Evolutionary conservation across 2,888 invertebrate species (phyloP), one percentile per base, ranked within the genome.

Genomic region (Molorchus minor): DNA sequence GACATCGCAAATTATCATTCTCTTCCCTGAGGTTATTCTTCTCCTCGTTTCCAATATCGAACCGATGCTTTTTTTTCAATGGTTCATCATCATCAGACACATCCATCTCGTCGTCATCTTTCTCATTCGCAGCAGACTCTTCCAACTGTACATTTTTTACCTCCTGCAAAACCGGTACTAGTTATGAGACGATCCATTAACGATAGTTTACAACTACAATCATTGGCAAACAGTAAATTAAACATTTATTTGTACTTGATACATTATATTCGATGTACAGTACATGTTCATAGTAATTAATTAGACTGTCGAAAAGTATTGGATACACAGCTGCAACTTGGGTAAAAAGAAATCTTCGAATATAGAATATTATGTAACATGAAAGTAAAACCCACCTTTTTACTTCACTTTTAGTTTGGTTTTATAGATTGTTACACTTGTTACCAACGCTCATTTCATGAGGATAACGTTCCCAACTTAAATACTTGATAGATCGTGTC

Each of bases 1-100:
- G 94, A 80, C 95, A 96, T 61, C 91, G 87, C 21, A 97, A 83
- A 68, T 91, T 92, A 72, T 96, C 95, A 77, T 96, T 96, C 78
- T 97, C 96, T 62, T 92, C 91, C 86, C 91, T 82, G 4, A 84
- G 70, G 29, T 66, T 73, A 21, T 75, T 73, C 33, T 70, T 71
- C 47, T 76, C 75, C 41, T 73, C 75, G 19, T 49, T 63, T 10
- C 60, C 68, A 52, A 58, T 56, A 35, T 72, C 74, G 38, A 40
- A 65, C 30, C 53, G 80, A 72, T 73, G 75, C 47, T 76, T 77
- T 57, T 75, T 78, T 21, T 78, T 76, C 1, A 53, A 67, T 1
- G 80, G 80, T 36, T 88, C 86, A 63, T 92, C 92, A 36, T 87
- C 87, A 75, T 93, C 93, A 0, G 93, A 93, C 70, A 93, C 87